A percentile compares a stretch with the other conserved stretches of the same genome.
phyloP scores from a whole-genome alignment of 2,888 invertebrate species.

The Drosophila parthenogenetica region DNA sequence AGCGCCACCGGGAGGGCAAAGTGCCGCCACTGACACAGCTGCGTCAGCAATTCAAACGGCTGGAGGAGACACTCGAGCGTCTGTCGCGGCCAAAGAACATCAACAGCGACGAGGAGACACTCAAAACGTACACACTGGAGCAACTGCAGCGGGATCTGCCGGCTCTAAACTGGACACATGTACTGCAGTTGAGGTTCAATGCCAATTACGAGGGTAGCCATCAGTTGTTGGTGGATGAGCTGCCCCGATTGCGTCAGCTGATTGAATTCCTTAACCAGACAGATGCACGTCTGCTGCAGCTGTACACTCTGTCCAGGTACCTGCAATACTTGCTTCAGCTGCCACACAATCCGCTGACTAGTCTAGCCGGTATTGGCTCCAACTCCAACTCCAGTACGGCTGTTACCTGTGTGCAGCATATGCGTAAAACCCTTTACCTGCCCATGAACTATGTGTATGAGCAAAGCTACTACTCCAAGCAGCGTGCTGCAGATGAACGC shows the following conservation, averaged over 20 bases:
- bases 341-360: conserved; percentile 63
- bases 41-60: conserved; percentile 42
- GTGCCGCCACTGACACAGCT: conserved; percentile 29
- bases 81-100: conserved; percentile 33
- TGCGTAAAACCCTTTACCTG: conserved; percentile 74
- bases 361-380: neutral
- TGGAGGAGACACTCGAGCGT: conserved; percentile 56
- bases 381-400: neutral
- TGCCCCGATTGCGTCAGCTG: conserved; percentile 47
- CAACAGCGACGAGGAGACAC: conserved; percentile 60
- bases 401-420: conserved; percentile 70
- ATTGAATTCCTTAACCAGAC: conserved; percentile 56
- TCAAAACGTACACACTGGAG: conserved; percentile 38
- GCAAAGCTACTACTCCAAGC: conserved; percentile 49
- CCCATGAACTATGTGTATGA: conserved; percentile 80
- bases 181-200: conserved; percentile 55
- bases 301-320: conserved; percentile 73
- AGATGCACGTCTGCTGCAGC: conserved; percentile 51
- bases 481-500: conserved; percentile 60
- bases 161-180: conserved; percentile 65
- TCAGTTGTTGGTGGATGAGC: conserved; percentile 62
- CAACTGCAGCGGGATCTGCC: conserved; percentile 51
- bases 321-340: conserved; percentile 64
- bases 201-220: conserved; percentile 49
- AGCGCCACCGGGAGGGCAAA: conserved; percentile 15